These are phyloP conservation scores for Lanistes nyassanus DNA, from an alignment of 1,140 invertebrate genomes.

Conservation along the genomic window DNA sequence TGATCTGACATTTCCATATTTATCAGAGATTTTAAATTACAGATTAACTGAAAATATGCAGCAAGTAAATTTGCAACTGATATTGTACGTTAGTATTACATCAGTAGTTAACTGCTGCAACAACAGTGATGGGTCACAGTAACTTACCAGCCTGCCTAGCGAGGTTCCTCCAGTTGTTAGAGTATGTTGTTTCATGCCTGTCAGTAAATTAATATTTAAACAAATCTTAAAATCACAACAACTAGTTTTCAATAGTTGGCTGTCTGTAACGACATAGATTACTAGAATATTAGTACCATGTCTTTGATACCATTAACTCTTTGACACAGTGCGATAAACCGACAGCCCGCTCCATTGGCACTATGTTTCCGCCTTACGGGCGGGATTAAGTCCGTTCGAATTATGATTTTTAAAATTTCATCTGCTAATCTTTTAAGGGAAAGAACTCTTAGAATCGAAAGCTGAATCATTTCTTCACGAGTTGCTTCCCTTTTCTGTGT, in stretches of 20 bases:
- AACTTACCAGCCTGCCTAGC: constrained; percentile 56
- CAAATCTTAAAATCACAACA: not conserved
- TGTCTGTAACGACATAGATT: not conserved
- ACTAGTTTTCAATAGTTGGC: not conserved
- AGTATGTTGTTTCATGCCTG: constrained; percentile 56
- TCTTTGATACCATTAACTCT: not conserved
- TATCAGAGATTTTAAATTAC: not conserved
- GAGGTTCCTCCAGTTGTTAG: constrained; percentile 59
- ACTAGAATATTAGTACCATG: not conserved
- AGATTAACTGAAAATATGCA: not conserved
- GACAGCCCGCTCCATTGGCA: too few species aligned
- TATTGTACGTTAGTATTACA: not conserved
- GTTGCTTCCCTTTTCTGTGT: too few species aligned
- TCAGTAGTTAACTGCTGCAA: not conserved
- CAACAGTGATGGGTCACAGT: not conserved
- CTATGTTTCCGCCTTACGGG: too few species aligned
- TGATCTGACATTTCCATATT: not conserved
- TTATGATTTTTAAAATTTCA: too few species aligned
- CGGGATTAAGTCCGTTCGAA: too few species aligned
- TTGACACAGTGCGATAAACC: too few species aligned
- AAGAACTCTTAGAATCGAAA: too few species aligned
- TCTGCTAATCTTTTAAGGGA: too few species aligned
- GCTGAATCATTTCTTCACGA: too few species aligned
- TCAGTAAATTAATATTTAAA: not conserved
- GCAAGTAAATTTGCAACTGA: too few species aligned